phyloP scores from a whole-genome alignment of 2,888 invertebrate genomes.

The Caenorhabditis auriculariae region DNA sequence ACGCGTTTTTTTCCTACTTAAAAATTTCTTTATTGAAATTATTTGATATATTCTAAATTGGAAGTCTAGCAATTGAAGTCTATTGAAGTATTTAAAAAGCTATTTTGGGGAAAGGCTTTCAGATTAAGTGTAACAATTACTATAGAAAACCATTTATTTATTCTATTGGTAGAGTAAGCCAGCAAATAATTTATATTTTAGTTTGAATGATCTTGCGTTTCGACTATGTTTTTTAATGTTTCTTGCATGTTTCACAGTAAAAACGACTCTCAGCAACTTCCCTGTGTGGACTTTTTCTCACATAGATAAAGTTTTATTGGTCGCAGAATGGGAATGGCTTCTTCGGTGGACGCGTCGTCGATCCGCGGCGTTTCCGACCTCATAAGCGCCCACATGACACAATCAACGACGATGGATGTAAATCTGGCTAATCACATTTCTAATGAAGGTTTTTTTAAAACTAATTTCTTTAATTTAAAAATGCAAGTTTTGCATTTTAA shows the following conservation, averaged over 20 bases:
- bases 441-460: constrained; percentile 46
- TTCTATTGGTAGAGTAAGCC: too few relatives aligned
- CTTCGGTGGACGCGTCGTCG: constrained; percentile 57
- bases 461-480: neutral
- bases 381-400: constrained; percentile 62
- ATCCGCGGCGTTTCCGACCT: constrained; percentile 62
- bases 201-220: neutral
- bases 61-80: too few relatives aligned
- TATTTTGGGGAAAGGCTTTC: too few relatives aligned
- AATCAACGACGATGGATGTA: constrained; percentile 60
- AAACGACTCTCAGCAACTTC: too few relatives aligned
- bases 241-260: neutral
- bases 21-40: too few relatives aligned
- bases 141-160: too few relatives aligned
- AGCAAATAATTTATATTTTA: too few relatives aligned
- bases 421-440: constrained; percentile 62
- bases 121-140: too few relatives aligned
- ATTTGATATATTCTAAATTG: too few relatives aligned
- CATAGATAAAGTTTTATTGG: neutral
- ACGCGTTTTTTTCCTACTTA: too few relatives aligned
- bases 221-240: neutral
- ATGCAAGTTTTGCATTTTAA: neutral
- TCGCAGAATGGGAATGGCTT: constrained; percentile 56
- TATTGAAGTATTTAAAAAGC: too few relatives aligned
- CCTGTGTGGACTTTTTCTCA: too few relatives aligned